Conservation (phyloP, 2,113 vertebrate species). For the Lycocorax pyrrhopterus region DNA sequence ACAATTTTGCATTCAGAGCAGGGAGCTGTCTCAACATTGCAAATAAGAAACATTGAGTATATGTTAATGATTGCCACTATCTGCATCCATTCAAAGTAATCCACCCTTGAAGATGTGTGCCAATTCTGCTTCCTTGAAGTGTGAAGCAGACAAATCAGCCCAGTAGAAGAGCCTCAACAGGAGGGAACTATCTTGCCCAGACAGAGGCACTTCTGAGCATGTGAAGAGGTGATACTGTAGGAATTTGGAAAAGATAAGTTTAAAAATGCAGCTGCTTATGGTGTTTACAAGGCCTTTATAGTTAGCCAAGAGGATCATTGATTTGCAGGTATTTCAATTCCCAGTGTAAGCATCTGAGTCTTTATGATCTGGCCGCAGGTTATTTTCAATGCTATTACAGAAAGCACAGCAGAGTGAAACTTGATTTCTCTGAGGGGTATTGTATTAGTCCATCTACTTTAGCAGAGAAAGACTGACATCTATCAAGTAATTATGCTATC, state of each 20-base stretch:
- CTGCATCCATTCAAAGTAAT: background rate
- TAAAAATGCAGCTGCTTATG: background rate
- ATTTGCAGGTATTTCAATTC: constrained; percentile 13
- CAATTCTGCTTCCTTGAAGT: background rate
- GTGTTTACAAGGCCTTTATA: constrained; percentile 2
- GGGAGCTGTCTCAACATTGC: background rate
- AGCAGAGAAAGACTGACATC: background rate
- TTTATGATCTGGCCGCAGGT: background rate
- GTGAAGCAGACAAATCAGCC: background rate
- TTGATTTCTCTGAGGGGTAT: background rate
- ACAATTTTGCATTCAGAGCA: background rate
- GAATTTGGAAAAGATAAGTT: background rate
- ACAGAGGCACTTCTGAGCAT: background rate
- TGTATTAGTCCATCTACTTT: background rate
- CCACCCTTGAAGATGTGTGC: background rate
- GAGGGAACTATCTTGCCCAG: background rate
- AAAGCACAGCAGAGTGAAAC: background rate
- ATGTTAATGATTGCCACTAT: background rate
- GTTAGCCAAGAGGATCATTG: background rate
- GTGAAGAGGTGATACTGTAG: background rate
- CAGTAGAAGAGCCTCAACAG: background rate
- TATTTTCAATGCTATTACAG: background rate
- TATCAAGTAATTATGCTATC: background rate
- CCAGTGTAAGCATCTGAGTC: background rate
- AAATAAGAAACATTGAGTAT: background rate